Percentiles rank a stretch among this genome's conserved stretches.
These are phyloP conservation scores for Hoplostethus mediterraneus DNA, from an alignment of 2,797 vertebrate genomes.

Conservation along the genomic window DNA sequence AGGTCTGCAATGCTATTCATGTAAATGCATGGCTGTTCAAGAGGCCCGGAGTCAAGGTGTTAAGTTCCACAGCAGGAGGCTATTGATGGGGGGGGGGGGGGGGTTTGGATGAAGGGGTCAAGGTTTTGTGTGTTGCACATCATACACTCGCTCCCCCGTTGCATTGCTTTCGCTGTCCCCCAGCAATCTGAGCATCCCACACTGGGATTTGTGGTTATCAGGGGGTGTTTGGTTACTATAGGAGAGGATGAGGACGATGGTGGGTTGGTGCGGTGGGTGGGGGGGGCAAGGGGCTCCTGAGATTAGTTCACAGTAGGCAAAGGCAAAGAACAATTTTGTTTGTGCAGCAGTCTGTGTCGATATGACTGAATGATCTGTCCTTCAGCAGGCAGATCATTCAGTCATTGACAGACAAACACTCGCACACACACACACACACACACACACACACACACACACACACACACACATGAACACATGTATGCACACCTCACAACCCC, in stretches of 20 bases:
- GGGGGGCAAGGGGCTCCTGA: too few relatives aligned
- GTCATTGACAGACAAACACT: slow-evolving; percentile 41
- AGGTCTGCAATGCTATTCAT: slow-evolving; percentile 42
- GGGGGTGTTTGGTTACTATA: slow-evolving; percentile 2
- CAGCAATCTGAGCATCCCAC: slow-evolving; percentile 29
- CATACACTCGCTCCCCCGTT: slow-evolving; percentile 5
- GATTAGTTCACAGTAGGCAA: too few relatives aligned
- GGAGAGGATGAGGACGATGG: not conserved
- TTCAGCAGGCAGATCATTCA: slow-evolving; percentile 40
- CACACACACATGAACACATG: too few relatives aligned
- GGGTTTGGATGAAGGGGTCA: slow-evolving; percentile 50
- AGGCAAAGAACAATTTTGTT: too few relatives aligned
- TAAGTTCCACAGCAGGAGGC: slow-evolving; percentile 56
- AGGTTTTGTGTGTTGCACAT: slow-evolving; percentile 45
- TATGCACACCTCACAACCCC: not conserved
- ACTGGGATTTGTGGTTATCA: slow-evolving; percentile 6
- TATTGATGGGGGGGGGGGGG: slow-evolving; percentile 15
- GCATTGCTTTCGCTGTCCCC: slow-evolving; percentile 4
- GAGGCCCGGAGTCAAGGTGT: slow-evolving; percentile 50
- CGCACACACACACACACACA: not conserved
- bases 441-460: not conserved
- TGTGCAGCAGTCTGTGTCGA: not conserved
- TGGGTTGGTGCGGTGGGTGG: too few relatives aligned
- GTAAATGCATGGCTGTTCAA: slow-evolving; percentile 45
- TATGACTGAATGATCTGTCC: slow-evolving; percentile 17